Percentiles rank a stretch among this genome's conserved stretches.
phyloP scores from a whole-genome alignment of 2,888 invertebrate species.

The Iphiclides podalirius region DNA sequence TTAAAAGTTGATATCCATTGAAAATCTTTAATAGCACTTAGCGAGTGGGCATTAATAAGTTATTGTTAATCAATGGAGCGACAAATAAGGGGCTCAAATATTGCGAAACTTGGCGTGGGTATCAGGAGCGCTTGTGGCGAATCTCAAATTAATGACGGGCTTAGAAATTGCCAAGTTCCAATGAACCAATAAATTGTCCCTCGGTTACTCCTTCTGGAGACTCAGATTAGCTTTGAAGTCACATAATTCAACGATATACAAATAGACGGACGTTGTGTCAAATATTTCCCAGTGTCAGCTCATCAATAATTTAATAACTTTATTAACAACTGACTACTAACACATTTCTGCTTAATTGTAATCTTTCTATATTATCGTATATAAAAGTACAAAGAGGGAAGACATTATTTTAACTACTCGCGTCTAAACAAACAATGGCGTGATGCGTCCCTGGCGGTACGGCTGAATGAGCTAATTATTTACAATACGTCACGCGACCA shows the following conservation, averaged over 20 bases:
- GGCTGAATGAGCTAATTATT: constrained; percentile 75
- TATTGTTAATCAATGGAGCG: constrained; percentile 54
- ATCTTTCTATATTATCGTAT: constrained; percentile 2
- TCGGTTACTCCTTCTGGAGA: constrained; percentile 34
- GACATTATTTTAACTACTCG: constrained; percentile 55
- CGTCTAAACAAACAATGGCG: constrained; percentile 64
- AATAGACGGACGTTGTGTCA: constrained; percentile 12
- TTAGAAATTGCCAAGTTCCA: constrained; percentile 56
- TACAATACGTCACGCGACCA: constrained; percentile 74
- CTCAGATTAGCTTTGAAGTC: constrained; percentile 42
- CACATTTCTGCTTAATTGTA: too few relatives aligned
- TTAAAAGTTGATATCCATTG: constrained; percentile 21
- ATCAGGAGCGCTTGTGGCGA: constrained; percentile 41
- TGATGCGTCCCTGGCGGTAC: constrained; percentile 57
- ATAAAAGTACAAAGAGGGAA: constrained; percentile 39
- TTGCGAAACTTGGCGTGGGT: constrained; percentile 47
- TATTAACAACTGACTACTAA: background rate
- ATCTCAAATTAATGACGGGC: constrained; percentile 60
- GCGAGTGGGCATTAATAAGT: constrained; percentile 39
- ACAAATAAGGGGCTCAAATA: constrained; percentile 58
- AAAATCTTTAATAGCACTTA: constrained; percentile 22
- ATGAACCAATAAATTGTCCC: constrained; percentile 55
- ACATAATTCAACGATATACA: constrained; percentile 26
- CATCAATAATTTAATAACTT: background rate
- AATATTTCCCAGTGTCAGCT: constrained; percentile 1